Evolutionary conservation across 2,888 invertebrate species (phyloP).

Genomic region (Aphidoletes aphidimyza): DNA sequence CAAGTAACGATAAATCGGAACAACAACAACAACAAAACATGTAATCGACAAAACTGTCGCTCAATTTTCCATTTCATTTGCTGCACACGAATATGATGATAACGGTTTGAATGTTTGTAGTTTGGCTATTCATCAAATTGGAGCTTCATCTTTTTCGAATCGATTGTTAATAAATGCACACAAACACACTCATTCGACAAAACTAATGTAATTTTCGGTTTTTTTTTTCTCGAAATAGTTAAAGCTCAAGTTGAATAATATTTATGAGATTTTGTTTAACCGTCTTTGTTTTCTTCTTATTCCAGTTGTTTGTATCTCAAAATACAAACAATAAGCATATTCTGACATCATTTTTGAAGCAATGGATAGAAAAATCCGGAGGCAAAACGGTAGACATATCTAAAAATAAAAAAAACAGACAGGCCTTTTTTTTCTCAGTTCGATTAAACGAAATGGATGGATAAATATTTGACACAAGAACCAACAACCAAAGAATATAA

Average conservation of each 20-base stretch:
- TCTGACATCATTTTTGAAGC: neutral
- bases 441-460: neutral
- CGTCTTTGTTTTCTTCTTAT: neutral
- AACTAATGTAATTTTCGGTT: too few species aligned
- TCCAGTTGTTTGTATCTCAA: neutral
- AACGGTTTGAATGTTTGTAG: neutral
- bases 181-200: too few species aligned
- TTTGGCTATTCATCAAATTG: constrained; percentile 14
- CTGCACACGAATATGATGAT: constrained; percentile 7
- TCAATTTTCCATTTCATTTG: constrained; percentile 44
- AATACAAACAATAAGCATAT: neutral
- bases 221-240: too few species aligned
- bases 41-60: neutral
- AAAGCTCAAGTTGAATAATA: neutral
- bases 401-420: neutral
- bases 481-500: neutral
- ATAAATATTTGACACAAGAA: constrained; percentile 27
- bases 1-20: neutral
- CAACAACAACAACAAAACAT: neutral
- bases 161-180: constrained; percentile 25
- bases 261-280: neutral
- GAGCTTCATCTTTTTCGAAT: neutral
- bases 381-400: neutral
- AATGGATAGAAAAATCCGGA: too few species aligned
- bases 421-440: neutral